These are phyloP conservation scores for Rhyacophila evoluta DNA, from an alignment of 2,888 invertebrate genomes.

Conservation along the genomic window DNA sequence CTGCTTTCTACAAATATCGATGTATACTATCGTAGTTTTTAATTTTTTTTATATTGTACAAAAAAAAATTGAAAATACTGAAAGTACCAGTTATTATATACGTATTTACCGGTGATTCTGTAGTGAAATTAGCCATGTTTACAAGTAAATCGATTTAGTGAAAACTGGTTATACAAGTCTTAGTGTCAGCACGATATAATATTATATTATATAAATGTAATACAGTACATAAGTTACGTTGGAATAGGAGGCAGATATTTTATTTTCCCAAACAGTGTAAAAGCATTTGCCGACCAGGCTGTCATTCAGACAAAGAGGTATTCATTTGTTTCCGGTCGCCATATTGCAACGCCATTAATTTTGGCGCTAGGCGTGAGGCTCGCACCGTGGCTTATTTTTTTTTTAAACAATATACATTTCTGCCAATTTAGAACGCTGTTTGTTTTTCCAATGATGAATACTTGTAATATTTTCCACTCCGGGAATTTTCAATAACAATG, in stretches of 20 bases:
- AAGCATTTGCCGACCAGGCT: slow-evolving; percentile 32
- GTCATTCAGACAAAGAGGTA: slow-evolving; percentile 53
- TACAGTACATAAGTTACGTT: not conserved
- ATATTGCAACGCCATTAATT: slow-evolving; percentile 53
- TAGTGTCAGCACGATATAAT: no score
- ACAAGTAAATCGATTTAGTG: no score
- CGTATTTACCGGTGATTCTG: no score
- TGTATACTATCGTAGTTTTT: no score
- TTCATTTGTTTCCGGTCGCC: slow-evolving; percentile 50
- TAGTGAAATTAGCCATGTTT: no score
- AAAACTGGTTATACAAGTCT: no score
- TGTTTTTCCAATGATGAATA: slow-evolving; percentile 10
- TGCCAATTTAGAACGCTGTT: not conserved
- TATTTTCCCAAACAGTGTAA: not conserved
- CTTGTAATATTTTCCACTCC: not conserved
- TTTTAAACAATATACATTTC: slow-evolving; percentile 7
- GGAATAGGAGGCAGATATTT: not conserved
- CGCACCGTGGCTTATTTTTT: not conserved
- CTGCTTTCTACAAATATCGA: no score
- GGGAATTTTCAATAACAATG: not conserved
- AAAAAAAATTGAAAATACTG: no score
- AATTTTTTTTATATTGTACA: no score
- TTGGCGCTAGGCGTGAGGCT: slow-evolving; percentile 29
- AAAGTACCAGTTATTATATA: no score
- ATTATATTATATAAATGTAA: no score